Evolutionary conservation across 2,888 invertebrate species (phyloP).

Genomic region (Calliphora vomitoria): DNA sequence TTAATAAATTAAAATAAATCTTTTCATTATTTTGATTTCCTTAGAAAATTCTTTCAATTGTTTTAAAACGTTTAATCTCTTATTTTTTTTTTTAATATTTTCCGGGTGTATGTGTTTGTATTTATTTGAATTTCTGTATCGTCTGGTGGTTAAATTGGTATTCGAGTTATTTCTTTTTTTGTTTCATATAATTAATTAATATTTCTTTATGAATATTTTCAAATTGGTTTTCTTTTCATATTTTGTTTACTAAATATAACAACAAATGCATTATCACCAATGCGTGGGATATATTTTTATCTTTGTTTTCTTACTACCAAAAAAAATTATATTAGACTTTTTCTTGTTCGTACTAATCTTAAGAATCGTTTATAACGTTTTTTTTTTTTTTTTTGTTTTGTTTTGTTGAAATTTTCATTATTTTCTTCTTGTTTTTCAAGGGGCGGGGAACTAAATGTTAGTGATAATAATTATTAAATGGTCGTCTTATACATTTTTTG

Average conservation of each 20-base stretch:
- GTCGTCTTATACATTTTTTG: constrained; percentile 57
- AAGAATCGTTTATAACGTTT: constrained; percentile 77
- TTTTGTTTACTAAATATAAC: constrained; percentile 70
- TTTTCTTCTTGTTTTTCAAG: constrained; percentile 18
- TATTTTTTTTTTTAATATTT: constrained; percentile 42
- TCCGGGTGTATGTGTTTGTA: constrained; percentile 26
- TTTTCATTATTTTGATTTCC: too few relatives aligned
- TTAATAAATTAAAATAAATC: too few relatives aligned
- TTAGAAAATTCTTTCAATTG: background rate
- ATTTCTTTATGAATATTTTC: constrained; percentile 67
- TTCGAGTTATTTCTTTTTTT: constrained; percentile 67
- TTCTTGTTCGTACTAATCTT: constrained; percentile 75
- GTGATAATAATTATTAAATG: constrained; percentile 72
- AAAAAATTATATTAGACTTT: constrained; percentile 64
- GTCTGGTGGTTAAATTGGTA: constrained; percentile 72
- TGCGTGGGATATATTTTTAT: constrained; percentile 69
- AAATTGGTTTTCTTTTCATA: constrained; percentile 50
- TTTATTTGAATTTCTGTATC: constrained; percentile 35
- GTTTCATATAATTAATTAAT: constrained; percentile 56
- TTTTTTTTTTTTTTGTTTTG: constrained; percentile 63
- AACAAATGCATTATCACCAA: constrained; percentile 74
- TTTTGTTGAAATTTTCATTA: constrained; percentile 48
- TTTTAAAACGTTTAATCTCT: constrained; percentile 51
- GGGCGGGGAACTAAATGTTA: constrained; percentile 71
- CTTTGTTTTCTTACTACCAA: constrained; percentile 64